Evolutionary conservation across 2,888 invertebrate genomes (phyloP), one percentile per base, ranked within the genome.

Genomic region (Nemurella pictetii): DNA sequence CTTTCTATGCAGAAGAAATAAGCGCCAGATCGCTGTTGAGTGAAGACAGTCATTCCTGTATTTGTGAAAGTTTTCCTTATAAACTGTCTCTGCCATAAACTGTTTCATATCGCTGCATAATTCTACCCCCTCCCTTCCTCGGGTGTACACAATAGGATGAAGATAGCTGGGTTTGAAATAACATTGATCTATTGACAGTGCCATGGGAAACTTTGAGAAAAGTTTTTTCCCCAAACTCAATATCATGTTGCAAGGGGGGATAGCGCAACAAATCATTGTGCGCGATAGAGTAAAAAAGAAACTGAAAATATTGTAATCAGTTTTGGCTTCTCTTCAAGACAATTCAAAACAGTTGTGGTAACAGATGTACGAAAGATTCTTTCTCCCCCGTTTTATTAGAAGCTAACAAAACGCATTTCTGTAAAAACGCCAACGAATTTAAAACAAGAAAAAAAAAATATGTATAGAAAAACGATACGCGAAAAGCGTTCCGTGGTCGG

Each of bases 101-200:
- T 72, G 55, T 82, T 36, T 72, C 55, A 82, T 82, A 82, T 82
- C 55, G 82, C 29, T 82, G 82, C 55, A 82, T 82, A 82, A 82
- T 82, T 80, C 80, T 20, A 25, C 25, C 80, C 26, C 26, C 26
- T 26, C 81, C 55, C 25, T 26, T 27, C 55, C 27, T 27, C 29
- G 26, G n/a, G n/a, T n/a, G 30, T 20, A 30, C 78, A 82, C 82
- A 82, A 82, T 72, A 72, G 28, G 82, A 36, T 28, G 28, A 27
- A n/a, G 35, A 81, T 36, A 26, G 35, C 25, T 35, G 26, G 36
- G 26, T 28, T 35, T 36, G 36, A 82, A 55, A 36, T 55, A 82
- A 55, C 82, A 72, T 82, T 82, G 55, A 82, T 55, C 82, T 82
- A 82, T 82, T 82, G 36, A 82, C 78, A 30, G 30, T 78, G 30